Evolutionary conservation across 2,113 vertebrate species (phyloP).

Genomic region (Microtus pennsylvanicus): DNA sequence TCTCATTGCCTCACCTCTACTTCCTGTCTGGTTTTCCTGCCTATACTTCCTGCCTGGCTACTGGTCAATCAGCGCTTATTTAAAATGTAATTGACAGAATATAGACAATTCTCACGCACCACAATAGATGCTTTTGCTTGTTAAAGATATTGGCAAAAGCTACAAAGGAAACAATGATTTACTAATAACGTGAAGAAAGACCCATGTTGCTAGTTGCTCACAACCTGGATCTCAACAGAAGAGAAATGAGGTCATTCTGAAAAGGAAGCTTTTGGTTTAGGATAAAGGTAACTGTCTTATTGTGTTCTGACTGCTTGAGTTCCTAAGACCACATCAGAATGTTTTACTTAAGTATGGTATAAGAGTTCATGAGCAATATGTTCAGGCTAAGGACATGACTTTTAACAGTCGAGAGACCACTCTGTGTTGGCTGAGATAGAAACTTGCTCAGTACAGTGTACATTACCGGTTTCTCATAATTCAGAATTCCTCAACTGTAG

Average conservation of each 20-base stretch:
- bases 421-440: background rate
- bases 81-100: too few relatives aligned
- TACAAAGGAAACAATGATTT: background rate
- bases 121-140: constrained; percentile 15
- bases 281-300: background rate
- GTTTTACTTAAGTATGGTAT: background rate
- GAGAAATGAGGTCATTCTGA: background rate
- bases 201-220: background rate
- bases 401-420: background rate
- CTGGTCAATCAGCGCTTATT: too few relatives aligned
- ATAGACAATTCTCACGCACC: too few relatives aligned
- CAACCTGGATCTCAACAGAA: background rate
- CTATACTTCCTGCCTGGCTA: too few relatives aligned
- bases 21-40: too few relatives aligned
- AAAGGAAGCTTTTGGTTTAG: background rate
- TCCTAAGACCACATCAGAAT: background rate
- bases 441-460: background rate
- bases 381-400: background rate
- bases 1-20: too few relatives aligned
- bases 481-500: background rate
- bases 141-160: background rate
- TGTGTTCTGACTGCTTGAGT: background rate
- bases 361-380: background rate
- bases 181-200: background rate
- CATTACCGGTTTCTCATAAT: background rate